Base-by-base conservation (phyloP, 1,140 invertebrate genomes). In the Ips typographus region DNA sequence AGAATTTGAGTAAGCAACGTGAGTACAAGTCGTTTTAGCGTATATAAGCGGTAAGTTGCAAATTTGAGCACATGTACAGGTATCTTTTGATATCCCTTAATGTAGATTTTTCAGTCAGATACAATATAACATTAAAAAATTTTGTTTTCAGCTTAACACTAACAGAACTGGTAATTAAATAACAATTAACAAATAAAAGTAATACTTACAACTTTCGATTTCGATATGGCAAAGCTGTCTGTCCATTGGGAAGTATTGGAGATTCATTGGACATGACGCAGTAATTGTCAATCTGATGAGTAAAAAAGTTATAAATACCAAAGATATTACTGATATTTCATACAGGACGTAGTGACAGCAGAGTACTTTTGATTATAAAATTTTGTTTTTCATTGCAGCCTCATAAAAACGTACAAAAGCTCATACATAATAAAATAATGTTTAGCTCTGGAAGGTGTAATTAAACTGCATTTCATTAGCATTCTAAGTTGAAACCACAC, bases 191-290 rank as follows among this genome's bases (percentile, higher is more conserved):
- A 22, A 22, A 22, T 22, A 22, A 22, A 22, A 22, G 76, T 77
- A 78, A 79, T 87, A 94, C 95, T 96, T 91, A 96, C 94, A 98
- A 86, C 94, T 96, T 89, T 98, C 95, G 75, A 98, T 96, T 87
- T 98, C 95, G 78, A 98, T 94, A 81, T 95, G 92, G 85, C 96
- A 98, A 72, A 96, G 84, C 83, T 98, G 96, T 79, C 94, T 90
- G 82, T 98, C 96, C 94, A 98, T 96, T 3, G 95, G 95, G 84
- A 98, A 98, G 83, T 96, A 96, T 80, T 96, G 94, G 70, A 98
- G 87, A 84, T 97, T 94, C 95, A 98, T 98, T 40, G 96, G 95
- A 86, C 96, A 98, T 75, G 94, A 96, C 74, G 95, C 94, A 68
- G 95, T 98, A 78, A 98, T 96, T 74, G 96, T 98, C 84, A 98